These are phyloP conservation scores for Megaceryle alcyon DNA, from an alignment of 2,797 vertebrate species.

Conservation along the genomic window DNA sequence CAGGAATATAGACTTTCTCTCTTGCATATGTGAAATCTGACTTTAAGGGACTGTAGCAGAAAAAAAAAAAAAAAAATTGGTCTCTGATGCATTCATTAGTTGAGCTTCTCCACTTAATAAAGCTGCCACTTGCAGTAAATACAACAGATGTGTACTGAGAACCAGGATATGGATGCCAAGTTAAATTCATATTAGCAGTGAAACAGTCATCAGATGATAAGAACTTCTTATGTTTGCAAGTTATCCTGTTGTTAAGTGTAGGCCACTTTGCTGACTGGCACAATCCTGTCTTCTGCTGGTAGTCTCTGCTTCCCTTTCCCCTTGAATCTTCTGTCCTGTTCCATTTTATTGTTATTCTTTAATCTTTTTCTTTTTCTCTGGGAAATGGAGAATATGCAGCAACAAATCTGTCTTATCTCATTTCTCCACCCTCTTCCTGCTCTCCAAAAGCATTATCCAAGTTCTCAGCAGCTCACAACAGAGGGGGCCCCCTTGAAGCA, in stretches of 20 bases:
- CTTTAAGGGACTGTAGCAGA: not conserved
- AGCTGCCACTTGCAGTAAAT: not conserved
- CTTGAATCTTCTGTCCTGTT: not conserved
- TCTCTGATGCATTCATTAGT: not conserved
- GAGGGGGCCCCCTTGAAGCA: conserved; percentile 3
- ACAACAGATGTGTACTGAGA: not conserved
- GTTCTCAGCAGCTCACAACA: not conserved
- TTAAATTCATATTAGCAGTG: not conserved
- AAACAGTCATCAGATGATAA: not conserved
- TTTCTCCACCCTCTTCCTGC: not conserved
- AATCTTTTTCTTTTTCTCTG: not conserved
- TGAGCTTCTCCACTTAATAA: not conserved
- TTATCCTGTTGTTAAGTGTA: not conserved
- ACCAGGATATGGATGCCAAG: not conserved
- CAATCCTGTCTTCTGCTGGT: not conserved
- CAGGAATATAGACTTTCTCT: not conserved
- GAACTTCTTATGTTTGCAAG: not conserved
- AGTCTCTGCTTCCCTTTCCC: not conserved
- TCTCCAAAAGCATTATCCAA: not conserved
- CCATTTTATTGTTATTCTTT: not conserved
- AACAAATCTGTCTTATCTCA: not conserved
- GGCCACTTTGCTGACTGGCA: not conserved
- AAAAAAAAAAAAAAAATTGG: not conserved
- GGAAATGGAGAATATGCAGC: not conserved
- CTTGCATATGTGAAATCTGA: not conserved